Conservation (phyloP, 2,888 invertebrate species). For the Tenthredo amoena region DNA sequence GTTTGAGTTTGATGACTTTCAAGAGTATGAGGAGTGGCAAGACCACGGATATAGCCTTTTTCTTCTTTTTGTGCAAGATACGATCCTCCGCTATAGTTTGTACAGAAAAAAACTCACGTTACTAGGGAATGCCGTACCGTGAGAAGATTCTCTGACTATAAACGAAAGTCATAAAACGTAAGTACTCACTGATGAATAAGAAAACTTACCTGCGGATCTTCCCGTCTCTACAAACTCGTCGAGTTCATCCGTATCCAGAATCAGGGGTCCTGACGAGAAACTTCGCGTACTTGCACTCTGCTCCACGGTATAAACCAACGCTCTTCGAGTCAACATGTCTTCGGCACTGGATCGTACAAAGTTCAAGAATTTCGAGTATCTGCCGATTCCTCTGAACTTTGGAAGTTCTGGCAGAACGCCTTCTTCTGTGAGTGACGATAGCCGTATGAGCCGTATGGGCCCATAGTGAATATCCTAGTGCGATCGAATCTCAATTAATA, state of each 20-base stretch:
- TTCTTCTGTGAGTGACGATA: slow-evolving; percentile 67
- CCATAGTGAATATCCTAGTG: slow-evolving; percentile 73
- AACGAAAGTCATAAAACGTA: not conserved
- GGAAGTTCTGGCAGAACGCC: slow-evolving; percentile 65
- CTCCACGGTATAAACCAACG: slow-evolving; percentile 73
- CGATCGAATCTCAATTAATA: slow-evolving; percentile 41
- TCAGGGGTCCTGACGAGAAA: slow-evolving; percentile 64
- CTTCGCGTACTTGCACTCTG: slow-evolving; percentile 66
- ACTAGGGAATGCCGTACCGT: not conserved
- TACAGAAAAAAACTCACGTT: not conserved
- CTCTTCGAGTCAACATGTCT: slow-evolving; percentile 73
- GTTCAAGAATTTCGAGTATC: slow-evolving; percentile 59
- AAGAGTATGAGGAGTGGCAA: slow-evolving; percentile 74
- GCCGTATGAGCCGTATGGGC: slow-evolving; percentile 71
- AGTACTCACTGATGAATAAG: not conserved
- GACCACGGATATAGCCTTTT: slow-evolving; percentile 86
- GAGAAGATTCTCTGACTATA: not conserved
- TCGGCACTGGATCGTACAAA: slow-evolving; percentile 71
- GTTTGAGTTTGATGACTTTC: slow-evolving; percentile 78
- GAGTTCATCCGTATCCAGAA: slow-evolving; percentile 74
- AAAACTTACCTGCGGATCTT: slow-evolving; percentile 6
- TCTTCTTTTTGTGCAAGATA: slow-evolving; percentile 84
- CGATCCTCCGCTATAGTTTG: slow-evolving; percentile 52
- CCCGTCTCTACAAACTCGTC: slow-evolving; percentile 17
- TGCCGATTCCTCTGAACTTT: slow-evolving; percentile 64